Evolutionary conservation across 2,797 vertebrate genomes (phyloP).

Genomic region (Morus bassanus): DNA sequence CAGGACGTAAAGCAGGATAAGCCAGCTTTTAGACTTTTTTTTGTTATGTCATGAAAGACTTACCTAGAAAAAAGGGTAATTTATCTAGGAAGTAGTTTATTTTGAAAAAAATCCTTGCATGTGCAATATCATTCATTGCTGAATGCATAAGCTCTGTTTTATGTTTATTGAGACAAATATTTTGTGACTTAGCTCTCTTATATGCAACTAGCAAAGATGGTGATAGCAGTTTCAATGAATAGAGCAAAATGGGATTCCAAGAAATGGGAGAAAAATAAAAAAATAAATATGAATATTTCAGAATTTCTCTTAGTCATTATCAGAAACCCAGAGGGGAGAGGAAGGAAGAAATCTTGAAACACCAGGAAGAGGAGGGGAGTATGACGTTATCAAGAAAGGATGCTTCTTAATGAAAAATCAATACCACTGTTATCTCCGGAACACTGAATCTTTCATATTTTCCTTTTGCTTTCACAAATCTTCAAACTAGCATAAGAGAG

Average conservation of each 20-base stretch:
- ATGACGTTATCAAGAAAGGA: not conserved
- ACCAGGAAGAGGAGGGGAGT: not conserved
- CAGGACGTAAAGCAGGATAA: not conserved
- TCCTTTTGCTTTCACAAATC: not conserved
- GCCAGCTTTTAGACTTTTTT: not conserved
- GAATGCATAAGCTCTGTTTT: not conserved
- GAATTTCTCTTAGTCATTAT: not conserved
- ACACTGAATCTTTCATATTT: not conserved
- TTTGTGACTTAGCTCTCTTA: not conserved
- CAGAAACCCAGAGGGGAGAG: not conserved
- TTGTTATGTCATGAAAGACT: not conserved
- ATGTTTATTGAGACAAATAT: not conserved
- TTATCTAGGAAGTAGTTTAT: not conserved
- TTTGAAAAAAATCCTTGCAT: not conserved
- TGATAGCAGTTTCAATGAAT: not conserved
- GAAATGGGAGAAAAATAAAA: not conserved
- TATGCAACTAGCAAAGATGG: not conserved
- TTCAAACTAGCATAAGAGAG: not conserved
- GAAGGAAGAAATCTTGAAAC: not conserved
- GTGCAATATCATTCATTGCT: not conserved
- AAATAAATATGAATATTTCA: not conserved
- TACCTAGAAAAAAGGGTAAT: not conserved
- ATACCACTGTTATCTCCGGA: not conserved
- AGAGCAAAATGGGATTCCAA: not conserved
- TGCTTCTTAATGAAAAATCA: not conserved